phyloP scores from a whole-genome alignment of 2,888 invertebrate species.

The Chalcosyrphus nemorum region DNA sequence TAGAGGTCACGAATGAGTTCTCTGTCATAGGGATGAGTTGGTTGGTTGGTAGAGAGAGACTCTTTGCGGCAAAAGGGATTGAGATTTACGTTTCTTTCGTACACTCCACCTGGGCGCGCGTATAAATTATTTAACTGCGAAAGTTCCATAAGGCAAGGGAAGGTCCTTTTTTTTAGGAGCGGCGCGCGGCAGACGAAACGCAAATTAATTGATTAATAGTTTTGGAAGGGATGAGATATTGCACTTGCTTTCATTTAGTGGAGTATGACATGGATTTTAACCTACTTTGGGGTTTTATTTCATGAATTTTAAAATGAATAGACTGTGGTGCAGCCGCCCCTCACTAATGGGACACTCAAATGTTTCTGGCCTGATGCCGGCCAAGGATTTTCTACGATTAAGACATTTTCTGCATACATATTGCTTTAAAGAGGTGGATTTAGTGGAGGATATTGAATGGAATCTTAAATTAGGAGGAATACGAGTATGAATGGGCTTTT shows the following conservation, averaged over 20 bases:
- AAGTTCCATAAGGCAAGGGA: conserved; percentile 13
- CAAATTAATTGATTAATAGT: conserved; percentile 37
- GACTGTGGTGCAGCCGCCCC: too few species aligned
- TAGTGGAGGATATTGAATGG: too few species aligned
- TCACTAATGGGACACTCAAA: too few species aligned
- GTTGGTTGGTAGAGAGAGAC: neutral
- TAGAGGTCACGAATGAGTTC: conserved; percentile 56
- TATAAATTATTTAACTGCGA: conserved; percentile 33
- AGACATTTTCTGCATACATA: too few species aligned
- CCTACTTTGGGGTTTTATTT: neutral
- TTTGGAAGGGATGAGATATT: conserved; percentile 13
- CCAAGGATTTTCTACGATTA: too few species aligned
- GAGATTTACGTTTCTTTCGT: conserved; percentile 34
- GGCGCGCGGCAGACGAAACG: too few species aligned
- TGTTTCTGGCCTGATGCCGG: too few species aligned
- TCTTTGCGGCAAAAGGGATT: conserved; percentile 12
- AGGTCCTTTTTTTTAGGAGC: neutral
- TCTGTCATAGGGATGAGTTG: conserved; percentile 40
- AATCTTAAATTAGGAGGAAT: too few species aligned
- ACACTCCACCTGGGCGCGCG: conserved; percentile 27
- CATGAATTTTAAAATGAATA: neutral
- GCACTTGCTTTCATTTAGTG: conserved; percentile 8
- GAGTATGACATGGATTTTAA: neutral
- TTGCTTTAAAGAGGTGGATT: too few species aligned
- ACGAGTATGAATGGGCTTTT: too few species aligned